Base-by-base conservation (phyloP, 2,888 invertebrate genomes). In the Cyclophora punctaria region DNA sequence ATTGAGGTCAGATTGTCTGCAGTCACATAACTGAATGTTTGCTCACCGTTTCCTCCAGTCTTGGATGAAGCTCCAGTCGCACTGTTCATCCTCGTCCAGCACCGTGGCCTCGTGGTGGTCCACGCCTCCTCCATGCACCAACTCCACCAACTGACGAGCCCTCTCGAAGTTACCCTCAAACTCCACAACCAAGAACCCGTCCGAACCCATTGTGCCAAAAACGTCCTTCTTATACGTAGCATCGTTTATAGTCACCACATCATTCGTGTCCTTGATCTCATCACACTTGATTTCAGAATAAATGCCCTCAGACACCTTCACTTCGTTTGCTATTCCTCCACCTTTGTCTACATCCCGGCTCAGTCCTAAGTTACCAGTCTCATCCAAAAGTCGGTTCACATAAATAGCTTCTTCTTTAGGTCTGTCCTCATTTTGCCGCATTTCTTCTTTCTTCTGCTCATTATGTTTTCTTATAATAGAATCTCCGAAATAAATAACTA, bases 51-150 rank as follows among this genome's bases (percentile, higher is more conserved):
- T 90, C 69, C 93, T 89, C 93, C 93, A 93, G 69, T 91, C 91
- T 75, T 93, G 93, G 47, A 93, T 93, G 73, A 93, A 93, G 70
- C 93, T 93, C 93, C 93, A 93, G 73, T 93, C 93, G 57, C 91
- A 92, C 58, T 90, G 90, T 64, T 83, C 84, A 40, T 86, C 85
- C 49, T 87, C 86, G 46, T 89, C 89, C 34, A 87, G 70, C 45
- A 87, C 75, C 2, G 76, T 86, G 0, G 87, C 86, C 53, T 89
- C 89, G 55, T 87, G 86, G 48, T 82, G 86, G 48, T 87, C 83
- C 2, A 64, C 52, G 50, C 80, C 80, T 56, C 80, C 51, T 2
- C 86, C 90, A 48, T 86, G 81, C 51, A 91, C 86, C 58, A 90
- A 73, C 54, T 93, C 90, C 51, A 93, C 91, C 64, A 93, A 80